These are phyloP conservation scores for Neostethus bicornis DNA, from an alignment of 2,797 vertebrate genomes.

Conservation along the genomic window DNA sequence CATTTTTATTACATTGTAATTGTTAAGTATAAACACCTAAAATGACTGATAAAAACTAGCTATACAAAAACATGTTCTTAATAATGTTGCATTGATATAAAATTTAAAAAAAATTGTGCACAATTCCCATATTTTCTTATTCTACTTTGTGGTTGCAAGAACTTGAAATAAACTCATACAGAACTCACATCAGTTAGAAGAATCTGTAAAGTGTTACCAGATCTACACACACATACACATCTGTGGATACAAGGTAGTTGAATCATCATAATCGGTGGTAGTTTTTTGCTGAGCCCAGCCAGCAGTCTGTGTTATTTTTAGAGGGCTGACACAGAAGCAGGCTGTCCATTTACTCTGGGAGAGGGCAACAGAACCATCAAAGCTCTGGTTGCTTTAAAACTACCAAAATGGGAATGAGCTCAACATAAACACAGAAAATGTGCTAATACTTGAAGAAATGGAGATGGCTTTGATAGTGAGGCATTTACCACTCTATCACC, in stretches of 20 bases:
- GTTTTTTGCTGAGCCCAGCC: conserved; percentile 80
- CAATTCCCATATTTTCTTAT: conserved; percentile 4
- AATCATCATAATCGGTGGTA: conserved; percentile 81
- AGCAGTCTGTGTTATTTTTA: conserved; percentile 79
- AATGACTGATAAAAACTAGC: too few relatives aligned
- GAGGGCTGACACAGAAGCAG: conserved; percentile 77
- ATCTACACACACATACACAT: conserved; percentile 51
- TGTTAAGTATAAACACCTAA: too few relatives aligned
- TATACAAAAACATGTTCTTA: background rate
- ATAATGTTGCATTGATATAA: conserved; percentile 21
- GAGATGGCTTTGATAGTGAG: conserved; percentile 49
- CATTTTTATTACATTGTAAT: too few relatives aligned
- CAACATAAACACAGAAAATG: conserved; percentile 72
- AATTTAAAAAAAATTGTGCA: conserved; percentile 7
- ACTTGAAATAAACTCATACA: conserved; percentile 48
- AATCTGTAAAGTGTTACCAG: conserved; percentile 58
- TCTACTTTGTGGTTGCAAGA: conserved; percentile 26
- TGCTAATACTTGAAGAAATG: conserved; percentile 64
- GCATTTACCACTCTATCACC: conserved; percentile 52
- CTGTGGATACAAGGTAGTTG: conserved; percentile 77
- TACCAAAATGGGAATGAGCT: conserved; percentile 72
- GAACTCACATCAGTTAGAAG: conserved; percentile 30
- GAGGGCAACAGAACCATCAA: conserved; percentile 70
- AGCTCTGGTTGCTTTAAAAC: conserved; percentile 66
- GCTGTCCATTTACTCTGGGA: conserved; percentile 73